Evolutionary conservation across 2,888 invertebrate species (phyloP), one percentile per base, ranked within the genome.

Genomic region (Abscondita cerata): DNA sequence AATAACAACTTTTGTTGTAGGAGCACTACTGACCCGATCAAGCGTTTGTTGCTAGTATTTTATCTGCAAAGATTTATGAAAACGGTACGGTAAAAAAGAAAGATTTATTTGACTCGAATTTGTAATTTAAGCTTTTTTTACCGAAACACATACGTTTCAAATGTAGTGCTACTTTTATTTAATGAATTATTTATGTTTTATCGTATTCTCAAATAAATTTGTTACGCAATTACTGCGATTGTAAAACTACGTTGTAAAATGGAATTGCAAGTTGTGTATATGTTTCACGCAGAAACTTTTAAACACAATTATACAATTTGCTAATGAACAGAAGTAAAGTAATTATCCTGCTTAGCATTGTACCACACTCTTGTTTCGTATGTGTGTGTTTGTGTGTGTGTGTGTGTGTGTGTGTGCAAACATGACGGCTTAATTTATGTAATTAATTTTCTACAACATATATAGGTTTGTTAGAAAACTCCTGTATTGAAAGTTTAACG

Each of bases 341-440:
- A 41, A 41, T 41, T 41, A 41, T 13, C 41, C 41, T 41, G 15
- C 15, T 41, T 41, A 41, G 41, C 15, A 41, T 18, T 8, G 41
- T 18, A 41, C 41, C 41, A 15, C 41, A 41, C 13, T 12, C 18
- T 13, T 41, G 41, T 41, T 13, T 41, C 41, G 41, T 41, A 16
- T 41, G 41, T 41, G 41, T 41, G 41, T n/a, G n/a, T n/a, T n/a
- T n/a, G n/a, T n/a, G n/a, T 41, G 41, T 41, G 41, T 41, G 41
- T 41, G 41, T 41, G 41, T 41, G 41, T 41, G 41, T 41, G 41
- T 41, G 41, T 41, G 41, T 41, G 41, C 41, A 15, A 41, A 41
- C 41, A 41, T 41, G 41, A 41, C 41, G 15, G 41, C 41, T 41
- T 41, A 41, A 41, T 41, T 41, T 41, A 41, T 41, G 41, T 41